phyloP scores from a whole-genome alignment of 2,888 invertebrate genomes.

The Lasiommata megera region DNA sequence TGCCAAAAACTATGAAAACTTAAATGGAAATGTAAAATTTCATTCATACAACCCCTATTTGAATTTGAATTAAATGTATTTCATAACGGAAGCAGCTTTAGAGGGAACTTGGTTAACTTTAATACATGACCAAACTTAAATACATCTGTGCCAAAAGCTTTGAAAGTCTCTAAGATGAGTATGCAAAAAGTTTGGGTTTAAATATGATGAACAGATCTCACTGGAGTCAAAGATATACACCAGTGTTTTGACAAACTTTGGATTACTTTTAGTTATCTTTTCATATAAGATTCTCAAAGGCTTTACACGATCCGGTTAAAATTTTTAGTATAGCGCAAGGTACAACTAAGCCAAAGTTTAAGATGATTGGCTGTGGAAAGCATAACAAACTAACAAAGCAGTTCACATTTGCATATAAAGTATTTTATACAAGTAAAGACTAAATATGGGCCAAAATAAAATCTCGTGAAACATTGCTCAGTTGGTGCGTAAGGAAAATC shows the following conservation, averaged over 20 bases:
- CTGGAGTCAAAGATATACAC: not conserved
- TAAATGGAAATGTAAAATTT: not conserved
- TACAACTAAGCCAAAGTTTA: too few relatives aligned
- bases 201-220: not conserved
- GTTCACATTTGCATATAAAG: too few relatives aligned
- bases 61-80: not conserved
- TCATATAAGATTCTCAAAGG: not conserved
- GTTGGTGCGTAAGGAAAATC: too few relatives aligned
- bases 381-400: too few relatives aligned
- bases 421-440: too few relatives aligned
- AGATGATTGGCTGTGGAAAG: too few relatives aligned
- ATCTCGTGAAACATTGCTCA: too few relatives aligned
- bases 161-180: not conserved
- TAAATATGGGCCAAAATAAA: too few relatives aligned
- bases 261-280: not conserved
- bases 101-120: not conserved
- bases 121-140: not conserved
- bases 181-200: slow-evolving; percentile 1
- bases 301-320: too few relatives aligned
- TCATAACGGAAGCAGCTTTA: not conserved
- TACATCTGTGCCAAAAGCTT: not conserved
- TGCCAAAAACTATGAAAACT: not conserved
- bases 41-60: not conserved
- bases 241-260: not conserved
- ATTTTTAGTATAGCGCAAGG: too few relatives aligned